phyloP scores from a whole-genome alignment of 2,113 vertebrate genomes.

The Thomomys bottae region DNA sequence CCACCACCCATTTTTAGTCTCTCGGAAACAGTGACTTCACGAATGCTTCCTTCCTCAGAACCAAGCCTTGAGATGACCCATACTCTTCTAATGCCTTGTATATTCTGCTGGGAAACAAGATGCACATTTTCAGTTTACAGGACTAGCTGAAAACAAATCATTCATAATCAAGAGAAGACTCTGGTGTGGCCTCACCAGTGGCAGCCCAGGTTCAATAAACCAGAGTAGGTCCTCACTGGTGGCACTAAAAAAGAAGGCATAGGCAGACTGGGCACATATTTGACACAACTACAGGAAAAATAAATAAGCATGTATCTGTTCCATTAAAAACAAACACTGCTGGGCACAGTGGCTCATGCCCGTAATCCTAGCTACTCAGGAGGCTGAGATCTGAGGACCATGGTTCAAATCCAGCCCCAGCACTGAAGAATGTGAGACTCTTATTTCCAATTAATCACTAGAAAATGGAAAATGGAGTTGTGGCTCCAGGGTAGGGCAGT shows the following conservation, averaged over 20 bases:
- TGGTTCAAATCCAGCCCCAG: too few species aligned
- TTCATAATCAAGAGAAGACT: neutral
- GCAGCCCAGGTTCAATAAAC: neutral
- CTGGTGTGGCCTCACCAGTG: neutral
- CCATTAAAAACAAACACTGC: neutral
- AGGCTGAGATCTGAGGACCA: too few species aligned
- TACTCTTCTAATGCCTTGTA: neutral
- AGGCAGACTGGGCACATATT: neutral
- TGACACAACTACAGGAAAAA: neutral
- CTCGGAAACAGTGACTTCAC: constrained; percentile 43
- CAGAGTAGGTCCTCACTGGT: neutral
- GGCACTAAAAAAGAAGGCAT: neutral
- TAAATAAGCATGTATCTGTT: neutral
- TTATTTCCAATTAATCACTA: too few species aligned
- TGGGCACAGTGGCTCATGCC: too few species aligned
- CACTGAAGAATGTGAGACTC: too few species aligned
- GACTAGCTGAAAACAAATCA: neutral
- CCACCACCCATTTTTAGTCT: neutral
- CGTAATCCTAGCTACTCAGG: too few species aligned
- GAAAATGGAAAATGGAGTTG: too few species aligned
- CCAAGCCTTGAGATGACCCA: neutral
- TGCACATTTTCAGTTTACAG: neutral
- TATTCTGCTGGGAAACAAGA: neutral
- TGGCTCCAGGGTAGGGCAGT: too few species aligned
- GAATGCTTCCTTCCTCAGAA: neutral